Base-by-base conservation (phyloP, 92 coral and sea anemone species). In the Zoanthus solanderi region DNA sequence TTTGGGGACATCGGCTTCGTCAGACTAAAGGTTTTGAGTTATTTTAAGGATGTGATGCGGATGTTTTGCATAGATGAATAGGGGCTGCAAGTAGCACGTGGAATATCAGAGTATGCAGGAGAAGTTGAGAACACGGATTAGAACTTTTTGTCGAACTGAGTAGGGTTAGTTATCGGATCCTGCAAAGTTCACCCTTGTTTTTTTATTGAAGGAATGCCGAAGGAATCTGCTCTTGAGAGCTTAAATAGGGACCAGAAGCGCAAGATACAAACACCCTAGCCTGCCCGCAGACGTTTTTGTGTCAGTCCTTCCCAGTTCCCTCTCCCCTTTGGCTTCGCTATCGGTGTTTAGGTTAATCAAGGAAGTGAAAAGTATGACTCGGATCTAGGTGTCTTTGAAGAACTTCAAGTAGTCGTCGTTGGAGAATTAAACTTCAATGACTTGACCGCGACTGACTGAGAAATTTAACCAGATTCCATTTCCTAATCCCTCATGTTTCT, bases 401-500 rank as follows among this genome's bases (percentile, higher is more conserved):
- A 42, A 72, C 23, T 72, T 32, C 3, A 67, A 23, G 73, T 7
- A 67, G 44, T 1, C 10, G 32, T 9, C 4, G 44, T 30, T 9
- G 60, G 58, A 75, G 79, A 47, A 45, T 47, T 60, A 75, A 75
- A 75, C 58, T 75, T 75, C 32, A 48, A 37, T 45, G 61, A 75
- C 37, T 75, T 75, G 32, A 23, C 58, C 61, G 75, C 75, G 45
- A 69, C 75, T 30, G 75, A 69, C 29, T 4, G 75, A 69, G 75
- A 69, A 63, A 23, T 63, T 63, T 31, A 63, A 69, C 47, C 5
- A 69, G 75, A 69, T 69, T 69, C 45, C 75, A 73, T 10, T 29
- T 73, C 31, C 11, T 0, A 13, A 45, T 73, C 56, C 30, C 14
- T 73, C 54, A 9, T 34, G 32, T 47, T 83, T 71, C 48, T 9